A percentile compares a stretch with the other conserved stretches of the same genome.
phyloP scores from a whole-genome alignment of 1,140 invertebrate genomes.

The Eubasilissa regina region DNA sequence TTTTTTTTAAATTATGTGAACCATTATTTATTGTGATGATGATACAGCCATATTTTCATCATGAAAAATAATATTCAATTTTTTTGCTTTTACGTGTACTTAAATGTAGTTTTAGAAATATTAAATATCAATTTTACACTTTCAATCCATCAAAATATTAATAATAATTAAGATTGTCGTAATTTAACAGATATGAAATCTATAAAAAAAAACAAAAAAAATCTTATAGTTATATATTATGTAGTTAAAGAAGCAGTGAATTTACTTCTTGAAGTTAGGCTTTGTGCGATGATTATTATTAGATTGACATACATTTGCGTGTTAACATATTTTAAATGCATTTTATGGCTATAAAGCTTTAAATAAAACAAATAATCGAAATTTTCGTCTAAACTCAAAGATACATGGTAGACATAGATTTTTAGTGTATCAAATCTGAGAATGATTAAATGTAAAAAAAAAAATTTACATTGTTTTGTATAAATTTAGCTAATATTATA shows the following conservation, averaged over 20 bases:
- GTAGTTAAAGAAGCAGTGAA: no score
- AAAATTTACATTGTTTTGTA: not conserved
- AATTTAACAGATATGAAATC: not conserved
- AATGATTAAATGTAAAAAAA: not conserved
- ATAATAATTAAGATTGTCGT: not conserved
- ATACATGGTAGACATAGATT: no score
- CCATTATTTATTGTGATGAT: slow-evolving; percentile 3
- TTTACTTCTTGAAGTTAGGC: no score
- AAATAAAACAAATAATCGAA: no score
- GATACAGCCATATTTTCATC: slow-evolving; percentile 45
- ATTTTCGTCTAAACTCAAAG: no score
- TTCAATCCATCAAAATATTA: not conserved
- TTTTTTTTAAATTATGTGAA: slow-evolving; percentile 5
- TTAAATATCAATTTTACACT: not conserved
- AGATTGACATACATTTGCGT: no score
- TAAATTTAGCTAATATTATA: not conserved
- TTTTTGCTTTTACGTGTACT: not conserved
- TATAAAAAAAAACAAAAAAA: not conserved
- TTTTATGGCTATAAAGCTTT: no score
- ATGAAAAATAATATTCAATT: slow-evolving; percentile 27
- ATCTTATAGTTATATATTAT: no score
- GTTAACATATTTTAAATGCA: no score
- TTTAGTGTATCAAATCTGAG: no score
- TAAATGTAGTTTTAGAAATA: not conserved
- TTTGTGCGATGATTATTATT: no score